Percentiles rank a stretch among this genome's conserved stretches.
phyloP scores from a whole-genome alignment of 2,888 invertebrate genomes.

The Xestia ashworthii region DNA sequence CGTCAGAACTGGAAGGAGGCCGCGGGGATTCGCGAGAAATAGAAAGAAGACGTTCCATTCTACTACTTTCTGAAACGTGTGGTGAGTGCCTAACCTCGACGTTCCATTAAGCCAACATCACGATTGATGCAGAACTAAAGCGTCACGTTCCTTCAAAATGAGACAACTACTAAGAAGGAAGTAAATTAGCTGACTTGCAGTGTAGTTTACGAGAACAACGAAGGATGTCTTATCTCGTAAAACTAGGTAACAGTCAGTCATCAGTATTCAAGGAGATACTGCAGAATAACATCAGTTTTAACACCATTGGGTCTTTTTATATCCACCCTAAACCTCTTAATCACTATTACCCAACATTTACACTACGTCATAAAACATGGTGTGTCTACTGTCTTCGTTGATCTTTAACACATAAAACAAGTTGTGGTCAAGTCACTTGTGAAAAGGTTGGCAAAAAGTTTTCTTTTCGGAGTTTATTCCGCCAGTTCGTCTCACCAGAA shows the following conservation, averaged over 20 bases:
- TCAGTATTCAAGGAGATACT: constrained; percentile 1
- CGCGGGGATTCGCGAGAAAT: too few relatives aligned
- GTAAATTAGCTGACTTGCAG: constrained; percentile 11
- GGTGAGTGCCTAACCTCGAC: too few relatives aligned
- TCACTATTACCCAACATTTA: background rate
- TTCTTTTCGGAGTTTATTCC: too few relatives aligned
- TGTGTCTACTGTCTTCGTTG: background rate
- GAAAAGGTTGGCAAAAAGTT: background rate
- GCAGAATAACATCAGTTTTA: background rate
- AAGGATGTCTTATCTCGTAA: background rate
- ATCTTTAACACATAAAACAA: background rate
- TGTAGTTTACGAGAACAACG: background rate
- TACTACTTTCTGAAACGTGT: too few relatives aligned
- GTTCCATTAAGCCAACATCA: too few relatives aligned
- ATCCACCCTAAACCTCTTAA: background rate
- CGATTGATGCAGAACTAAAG: background rate
- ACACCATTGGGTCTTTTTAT: background rate
- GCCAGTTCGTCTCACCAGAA: too few relatives aligned
- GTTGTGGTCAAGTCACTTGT: background rate
- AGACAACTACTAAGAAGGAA: background rate
- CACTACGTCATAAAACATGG: background rate
- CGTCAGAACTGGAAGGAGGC: too few relatives aligned
- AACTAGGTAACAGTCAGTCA: background rate
- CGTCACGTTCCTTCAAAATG: constrained; percentile 13
- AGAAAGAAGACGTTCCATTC: too few relatives aligned